phyloP scores from a whole-genome alignment of 1,140 invertebrate genomes.

The Penaeus vannamei region DNA sequence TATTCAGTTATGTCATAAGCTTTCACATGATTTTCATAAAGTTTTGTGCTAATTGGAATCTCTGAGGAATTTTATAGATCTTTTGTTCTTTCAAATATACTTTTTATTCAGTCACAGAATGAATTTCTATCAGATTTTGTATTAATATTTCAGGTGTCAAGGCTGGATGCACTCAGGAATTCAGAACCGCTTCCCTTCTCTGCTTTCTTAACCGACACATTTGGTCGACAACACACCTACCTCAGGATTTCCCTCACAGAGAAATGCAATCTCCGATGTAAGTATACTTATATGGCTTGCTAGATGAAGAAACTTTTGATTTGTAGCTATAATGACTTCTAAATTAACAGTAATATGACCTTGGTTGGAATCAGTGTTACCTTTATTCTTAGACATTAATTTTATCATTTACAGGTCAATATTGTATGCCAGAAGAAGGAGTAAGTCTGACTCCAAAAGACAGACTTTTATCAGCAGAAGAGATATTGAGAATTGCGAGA shows the following conservation, averaged over 20 bases:
- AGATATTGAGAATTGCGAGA: conserved; percentile 85
- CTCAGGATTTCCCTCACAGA: conserved; percentile 96
- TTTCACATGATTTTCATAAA: no score
- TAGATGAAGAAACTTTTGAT: not conserved
- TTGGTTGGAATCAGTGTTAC: not conserved
- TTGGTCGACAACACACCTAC: conserved; percentile 92
- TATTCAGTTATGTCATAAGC: no score
- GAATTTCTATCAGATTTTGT: not conserved
- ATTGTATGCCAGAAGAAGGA: conserved; percentile 98
- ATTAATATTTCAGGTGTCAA: conserved; percentile 25
- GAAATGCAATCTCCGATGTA: conserved; percentile 95
- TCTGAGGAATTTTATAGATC: not conserved
- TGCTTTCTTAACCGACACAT: conserved; percentile 81
- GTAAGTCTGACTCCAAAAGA: conserved; percentile 84
- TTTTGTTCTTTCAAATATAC: not conserved
- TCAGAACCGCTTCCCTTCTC: conserved; percentile 68
- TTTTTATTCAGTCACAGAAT: not conserved
- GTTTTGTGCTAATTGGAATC: no score
- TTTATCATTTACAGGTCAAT: conserved; percentile 78
- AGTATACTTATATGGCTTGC: conserved; percentile 1
- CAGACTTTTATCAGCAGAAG: conserved; percentile 85
- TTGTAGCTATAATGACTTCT: not conserved
- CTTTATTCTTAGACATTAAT: not conserved
- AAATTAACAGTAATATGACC: no score
- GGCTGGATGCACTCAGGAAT: conserved; percentile 31